Conservation (phyloP, 1,140 invertebrate species). For the Latrodectus geometricus region DNA sequence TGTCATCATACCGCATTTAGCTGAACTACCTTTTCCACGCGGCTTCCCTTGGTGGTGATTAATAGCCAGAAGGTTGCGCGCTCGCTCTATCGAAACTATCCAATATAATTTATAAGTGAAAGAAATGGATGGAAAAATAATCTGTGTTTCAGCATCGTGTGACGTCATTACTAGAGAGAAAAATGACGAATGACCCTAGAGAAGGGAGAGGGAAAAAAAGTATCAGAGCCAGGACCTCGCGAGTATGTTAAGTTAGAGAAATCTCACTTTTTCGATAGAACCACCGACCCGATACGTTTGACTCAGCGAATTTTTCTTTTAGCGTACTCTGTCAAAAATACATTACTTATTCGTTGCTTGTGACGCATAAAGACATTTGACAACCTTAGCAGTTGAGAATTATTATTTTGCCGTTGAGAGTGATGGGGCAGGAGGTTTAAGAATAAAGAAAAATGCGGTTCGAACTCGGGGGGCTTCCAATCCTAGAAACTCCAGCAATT, state of each 20-base stretch:
- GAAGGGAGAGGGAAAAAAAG: neutral
- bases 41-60: neutral
- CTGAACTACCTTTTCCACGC: too few relatives aligned
- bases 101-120: constrained; percentile 41
- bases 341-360: constrained; percentile 50
- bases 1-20: neutral
- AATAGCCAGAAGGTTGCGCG: constrained; percentile 13
- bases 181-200: neutral
- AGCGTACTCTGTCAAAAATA: constrained; percentile 48
- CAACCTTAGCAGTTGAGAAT: constrained; percentile 41
- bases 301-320: constrained; percentile 55
- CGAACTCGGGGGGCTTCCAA: neutral
- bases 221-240: neutral
- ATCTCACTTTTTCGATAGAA: constrained; percentile 12
- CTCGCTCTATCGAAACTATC: neutral
- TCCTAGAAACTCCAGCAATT: constrained; percentile 37
- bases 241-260: neutral
- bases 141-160: constrained; percentile 31
- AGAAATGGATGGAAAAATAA: constrained; percentile 49
- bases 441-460: constrained; percentile 42
- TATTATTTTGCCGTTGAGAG: constrained; percentile 38
- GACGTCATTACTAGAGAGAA: constrained; percentile 18
- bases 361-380: constrained; percentile 33
- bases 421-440: constrained; percentile 8
- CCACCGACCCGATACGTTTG: constrained; percentile 21